phyloP scores from a whole-genome alignment of 2,797 vertebrate genomes.

The Lacerta viridis region DNA sequence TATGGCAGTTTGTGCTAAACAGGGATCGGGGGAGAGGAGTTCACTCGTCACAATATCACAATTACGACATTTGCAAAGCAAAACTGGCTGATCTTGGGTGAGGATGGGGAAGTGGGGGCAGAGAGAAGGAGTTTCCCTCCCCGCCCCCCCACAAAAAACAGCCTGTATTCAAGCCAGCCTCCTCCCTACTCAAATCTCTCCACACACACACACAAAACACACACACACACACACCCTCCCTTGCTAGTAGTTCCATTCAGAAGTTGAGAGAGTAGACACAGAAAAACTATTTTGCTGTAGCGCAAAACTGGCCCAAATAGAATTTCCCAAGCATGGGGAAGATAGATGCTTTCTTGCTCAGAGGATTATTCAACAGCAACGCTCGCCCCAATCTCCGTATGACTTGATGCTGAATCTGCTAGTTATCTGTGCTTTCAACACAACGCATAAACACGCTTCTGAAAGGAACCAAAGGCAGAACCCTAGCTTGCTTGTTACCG shows the following conservation, averaged over 20 bases:
- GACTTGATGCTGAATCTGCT: neutral
- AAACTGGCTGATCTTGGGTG: neutral
- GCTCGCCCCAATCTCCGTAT: neutral
- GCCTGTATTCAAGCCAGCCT: neutral
- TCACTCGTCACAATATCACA: slow-evolving; percentile 34
- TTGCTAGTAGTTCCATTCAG: neutral
- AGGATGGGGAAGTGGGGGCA: neutral
- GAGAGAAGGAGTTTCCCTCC: neutral
- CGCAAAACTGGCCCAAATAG: neutral
- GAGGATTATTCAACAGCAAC: neutral
- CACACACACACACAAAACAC: neutral
- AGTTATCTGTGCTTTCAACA: neutral
- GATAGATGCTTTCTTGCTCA: neutral
- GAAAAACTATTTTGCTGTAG: neutral
- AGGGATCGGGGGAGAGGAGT: neutral
- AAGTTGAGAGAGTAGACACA: neutral
- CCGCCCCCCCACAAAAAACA: neutral
- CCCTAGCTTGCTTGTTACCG: neutral
- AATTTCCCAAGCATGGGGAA: neutral
- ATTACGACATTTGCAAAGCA: slow-evolving; percentile 22
- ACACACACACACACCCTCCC: neutral
- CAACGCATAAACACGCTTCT: neutral
- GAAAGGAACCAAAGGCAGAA: neutral
- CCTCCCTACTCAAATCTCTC: neutral
- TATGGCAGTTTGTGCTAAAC: slow-evolving; percentile 48